phyloP scores from a whole-genome alignment of 1,140 invertebrate genomes.

The Cydia strobilella region DNA sequence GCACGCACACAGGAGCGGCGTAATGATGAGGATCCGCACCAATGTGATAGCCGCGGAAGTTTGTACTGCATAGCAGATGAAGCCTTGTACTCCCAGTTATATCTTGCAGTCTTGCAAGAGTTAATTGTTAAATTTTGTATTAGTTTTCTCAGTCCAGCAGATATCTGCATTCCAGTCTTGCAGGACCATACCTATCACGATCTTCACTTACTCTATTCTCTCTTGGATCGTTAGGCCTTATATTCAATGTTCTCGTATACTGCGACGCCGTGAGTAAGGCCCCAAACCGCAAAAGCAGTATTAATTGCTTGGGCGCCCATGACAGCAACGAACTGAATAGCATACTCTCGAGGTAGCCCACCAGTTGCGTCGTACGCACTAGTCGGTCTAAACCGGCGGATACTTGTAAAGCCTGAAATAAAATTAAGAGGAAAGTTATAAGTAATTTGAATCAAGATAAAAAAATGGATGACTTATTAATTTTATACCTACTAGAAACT shows the following conservation, averaged over 20 bases:
- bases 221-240: conserved; percentile 89
- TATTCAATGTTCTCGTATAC: conserved; percentile 84
- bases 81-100: no score
- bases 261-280: conserved; percentile 86
- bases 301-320: conserved; percentile 83
- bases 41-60: no score
- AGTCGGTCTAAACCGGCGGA: conserved; percentile 89
- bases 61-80: no score
- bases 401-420: conserved; percentile 86
- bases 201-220: conserved; percentile 81
- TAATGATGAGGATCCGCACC: no score
- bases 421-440: neutral
- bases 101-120: no score
- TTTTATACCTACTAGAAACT: neutral
- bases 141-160: no score
- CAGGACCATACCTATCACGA: no score
- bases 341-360: conserved; percentile 89
- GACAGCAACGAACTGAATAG: conserved; percentile 88
- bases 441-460: no score
- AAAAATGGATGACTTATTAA: no score
- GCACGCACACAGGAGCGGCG: no score
- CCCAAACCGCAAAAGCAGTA: conserved; percentile 83
- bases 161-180: no score
- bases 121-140: no score
- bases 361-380: conserved; percentile 89